Evolutionary conservation across 2,113 vertebrate species (phyloP).

Genomic region (Macquaria ambigua): DNA sequence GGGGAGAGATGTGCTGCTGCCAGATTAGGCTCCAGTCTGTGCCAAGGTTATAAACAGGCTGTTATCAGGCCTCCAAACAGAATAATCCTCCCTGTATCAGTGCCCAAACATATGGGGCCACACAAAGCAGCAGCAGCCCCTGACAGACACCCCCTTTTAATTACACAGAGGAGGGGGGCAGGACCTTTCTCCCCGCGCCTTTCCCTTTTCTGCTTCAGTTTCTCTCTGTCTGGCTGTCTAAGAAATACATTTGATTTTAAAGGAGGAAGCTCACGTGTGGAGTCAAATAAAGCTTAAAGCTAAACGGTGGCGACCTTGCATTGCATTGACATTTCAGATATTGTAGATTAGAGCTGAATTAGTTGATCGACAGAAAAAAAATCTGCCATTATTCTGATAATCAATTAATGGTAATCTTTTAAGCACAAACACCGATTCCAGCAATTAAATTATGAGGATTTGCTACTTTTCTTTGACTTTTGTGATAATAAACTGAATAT

Average conservation of each 20-base stretch:
- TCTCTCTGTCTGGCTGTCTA: constrained; percentile 42
- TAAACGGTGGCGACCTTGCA: neutral
- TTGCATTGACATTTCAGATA: constrained; percentile 8
- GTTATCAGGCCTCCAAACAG: constrained; percentile 98
- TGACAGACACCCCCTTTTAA: constrained; percentile 99
- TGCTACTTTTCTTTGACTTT: neutral
- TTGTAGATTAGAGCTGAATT: constrained; percentile 6
- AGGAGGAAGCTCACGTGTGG: constrained; percentile 15
- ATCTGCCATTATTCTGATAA: neutral
- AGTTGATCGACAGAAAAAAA: neutral
- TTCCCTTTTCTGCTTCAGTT: constrained; percentile 46
- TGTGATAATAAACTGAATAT: neutral
- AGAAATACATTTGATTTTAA: constrained; percentile 32
- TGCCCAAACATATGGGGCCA: constrained; percentile 97
- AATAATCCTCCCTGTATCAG: constrained; percentile 99
- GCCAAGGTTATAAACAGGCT: constrained; percentile 99
- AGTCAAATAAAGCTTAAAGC: neutral
- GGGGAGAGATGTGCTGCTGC: constrained; percentile 93
- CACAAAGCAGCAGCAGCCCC: constrained; percentile 95
- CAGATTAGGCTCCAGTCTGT: constrained; percentile 96
- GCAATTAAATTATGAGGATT: neutral
- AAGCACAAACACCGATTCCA: neutral
- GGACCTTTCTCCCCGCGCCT: constrained; percentile 64
- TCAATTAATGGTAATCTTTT: neutral
- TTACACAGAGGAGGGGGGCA: constrained; percentile 92